Percentiles rank a stretch among this genome's conserved stretches.
Conservation (phyloP, 2,113 vertebrate species). For the Antidorcas marsupialis region DNA sequence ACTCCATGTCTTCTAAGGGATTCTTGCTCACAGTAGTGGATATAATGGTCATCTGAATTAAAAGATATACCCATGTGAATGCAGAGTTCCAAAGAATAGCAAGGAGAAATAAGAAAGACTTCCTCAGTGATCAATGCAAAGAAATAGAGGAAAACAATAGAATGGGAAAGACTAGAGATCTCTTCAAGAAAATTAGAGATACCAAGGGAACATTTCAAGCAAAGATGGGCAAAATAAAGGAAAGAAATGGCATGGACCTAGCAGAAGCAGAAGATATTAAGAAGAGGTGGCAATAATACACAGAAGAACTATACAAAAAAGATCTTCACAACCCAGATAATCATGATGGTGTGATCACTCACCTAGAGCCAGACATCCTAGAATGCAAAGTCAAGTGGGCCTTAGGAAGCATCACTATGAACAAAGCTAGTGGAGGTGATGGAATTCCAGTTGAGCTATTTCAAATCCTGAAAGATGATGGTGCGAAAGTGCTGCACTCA, state of each 20-base stretch:
- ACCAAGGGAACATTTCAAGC: neutral
- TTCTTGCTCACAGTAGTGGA: neutral
- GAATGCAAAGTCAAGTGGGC: neutral
- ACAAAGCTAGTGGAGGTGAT: neutral
- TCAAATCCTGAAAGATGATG: neutral
- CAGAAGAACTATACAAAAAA: neutral
- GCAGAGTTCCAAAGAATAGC: neutral
- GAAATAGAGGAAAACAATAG: neutral
- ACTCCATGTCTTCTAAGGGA: neutral
- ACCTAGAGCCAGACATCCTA: neutral
- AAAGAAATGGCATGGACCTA: neutral
- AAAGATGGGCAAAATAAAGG: neutral
- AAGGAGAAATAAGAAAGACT: neutral
- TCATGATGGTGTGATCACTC: neutral
- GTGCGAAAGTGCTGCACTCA: neutral
- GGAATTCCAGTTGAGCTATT: neutral
- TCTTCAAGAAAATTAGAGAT: neutral
- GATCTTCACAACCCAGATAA: neutral
- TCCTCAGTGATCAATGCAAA: fast-evolving
- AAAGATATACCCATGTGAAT: neutral
- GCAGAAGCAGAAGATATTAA: neutral
- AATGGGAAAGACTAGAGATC: neutral
- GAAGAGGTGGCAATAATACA: neutral
- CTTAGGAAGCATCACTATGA: neutral
- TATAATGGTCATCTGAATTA: neutral